These are phyloP conservation scores for Coelopa pilipes DNA, from an alignment of 2,888 invertebrate species.

Conservation along the genomic window DNA sequence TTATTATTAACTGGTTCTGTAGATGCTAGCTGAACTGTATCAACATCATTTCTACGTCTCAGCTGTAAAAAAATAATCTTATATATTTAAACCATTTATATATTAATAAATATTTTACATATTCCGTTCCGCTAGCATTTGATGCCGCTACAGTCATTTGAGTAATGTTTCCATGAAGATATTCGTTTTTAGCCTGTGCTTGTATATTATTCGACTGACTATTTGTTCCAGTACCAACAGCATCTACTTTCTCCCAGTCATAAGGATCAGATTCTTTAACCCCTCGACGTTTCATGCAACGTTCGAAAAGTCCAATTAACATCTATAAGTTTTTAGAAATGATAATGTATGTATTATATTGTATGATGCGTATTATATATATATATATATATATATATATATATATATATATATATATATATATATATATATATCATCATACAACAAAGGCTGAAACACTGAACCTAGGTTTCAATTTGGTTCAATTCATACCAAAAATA, in stretches of 20 bases:
- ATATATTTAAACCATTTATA: not conserved
- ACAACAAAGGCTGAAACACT: no score
- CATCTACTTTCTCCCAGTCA: slow-evolving; percentile 89
- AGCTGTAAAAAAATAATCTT: slow-evolving; percentile 65
- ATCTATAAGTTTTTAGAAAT: slow-evolving; percentile 68
- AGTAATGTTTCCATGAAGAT: slow-evolving; percentile 64
- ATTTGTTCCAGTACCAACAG: slow-evolving; percentile 43
- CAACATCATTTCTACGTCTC: slow-evolving; percentile 74
- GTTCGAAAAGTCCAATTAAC: slow-evolving; percentile 86
- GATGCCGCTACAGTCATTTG: slow-evolving; percentile 68
- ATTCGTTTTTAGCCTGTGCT: slow-evolving; percentile 62
- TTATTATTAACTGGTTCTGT: slow-evolving; percentile 72
- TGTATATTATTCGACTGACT: slow-evolving; percentile 64
- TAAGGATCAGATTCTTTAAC: slow-evolving; percentile 91
- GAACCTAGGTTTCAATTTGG: no score
- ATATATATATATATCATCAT: no score
- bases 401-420: no score
- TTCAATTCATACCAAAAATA: no score
- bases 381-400: no score
- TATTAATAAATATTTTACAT: slow-evolving; percentile 53
- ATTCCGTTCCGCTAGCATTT: slow-evolving; percentile 67
- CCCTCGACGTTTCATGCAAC: slow-evolving; percentile 93
- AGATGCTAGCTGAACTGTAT: slow-evolving; percentile 72
- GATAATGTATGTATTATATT: no score
- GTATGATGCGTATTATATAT: no score